Conservation (phyloP, 2,888 invertebrate species). For the Zaprionus lineosus region DNA sequence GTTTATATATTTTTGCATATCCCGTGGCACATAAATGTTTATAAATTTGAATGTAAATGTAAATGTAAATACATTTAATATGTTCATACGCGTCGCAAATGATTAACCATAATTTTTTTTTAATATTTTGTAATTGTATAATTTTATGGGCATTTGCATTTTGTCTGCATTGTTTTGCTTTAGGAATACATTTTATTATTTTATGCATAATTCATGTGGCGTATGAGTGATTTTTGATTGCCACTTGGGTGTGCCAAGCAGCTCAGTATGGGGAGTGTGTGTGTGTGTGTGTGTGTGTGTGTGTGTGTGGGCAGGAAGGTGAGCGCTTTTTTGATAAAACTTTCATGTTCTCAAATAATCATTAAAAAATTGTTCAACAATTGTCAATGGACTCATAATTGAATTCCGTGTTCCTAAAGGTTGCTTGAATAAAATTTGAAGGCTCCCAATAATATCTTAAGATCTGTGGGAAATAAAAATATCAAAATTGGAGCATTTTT, state of each 20-base stretch:
- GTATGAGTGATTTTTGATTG: constrained; percentile 77
- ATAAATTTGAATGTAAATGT: background rate
- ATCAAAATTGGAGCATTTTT: too few relatives aligned
- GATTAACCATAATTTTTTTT: constrained; percentile 71
- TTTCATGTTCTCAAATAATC: too few relatives aligned
- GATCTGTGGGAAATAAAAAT: too few relatives aligned
- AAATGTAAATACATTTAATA: constrained; percentile 44
- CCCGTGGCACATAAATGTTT: background rate
- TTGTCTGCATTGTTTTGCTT: constrained; percentile 16
- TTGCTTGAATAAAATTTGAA: too few relatives aligned
- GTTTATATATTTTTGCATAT: constrained; percentile 70
- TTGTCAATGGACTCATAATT: too few relatives aligned
- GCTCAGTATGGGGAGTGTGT: too few relatives aligned
- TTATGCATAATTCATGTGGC: constrained; percentile 71
- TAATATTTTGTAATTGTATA: constrained; percentile 79
- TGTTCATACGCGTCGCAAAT: constrained; percentile 55
- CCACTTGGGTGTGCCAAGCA: constrained; percentile 37
- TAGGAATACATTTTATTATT: too few relatives aligned
- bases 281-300: constrained; percentile 9
- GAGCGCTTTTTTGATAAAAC: too few relatives aligned
- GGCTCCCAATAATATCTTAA: too few relatives aligned
- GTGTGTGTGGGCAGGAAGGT: constrained; percentile 22
- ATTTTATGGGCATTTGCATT: constrained; percentile 69
- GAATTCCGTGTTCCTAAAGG: too few relatives aligned
- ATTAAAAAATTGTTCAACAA: constrained; percentile 31